Base-by-base conservation (phyloP, 1,140 invertebrate species). In the Copidosoma floridanum region DNA sequence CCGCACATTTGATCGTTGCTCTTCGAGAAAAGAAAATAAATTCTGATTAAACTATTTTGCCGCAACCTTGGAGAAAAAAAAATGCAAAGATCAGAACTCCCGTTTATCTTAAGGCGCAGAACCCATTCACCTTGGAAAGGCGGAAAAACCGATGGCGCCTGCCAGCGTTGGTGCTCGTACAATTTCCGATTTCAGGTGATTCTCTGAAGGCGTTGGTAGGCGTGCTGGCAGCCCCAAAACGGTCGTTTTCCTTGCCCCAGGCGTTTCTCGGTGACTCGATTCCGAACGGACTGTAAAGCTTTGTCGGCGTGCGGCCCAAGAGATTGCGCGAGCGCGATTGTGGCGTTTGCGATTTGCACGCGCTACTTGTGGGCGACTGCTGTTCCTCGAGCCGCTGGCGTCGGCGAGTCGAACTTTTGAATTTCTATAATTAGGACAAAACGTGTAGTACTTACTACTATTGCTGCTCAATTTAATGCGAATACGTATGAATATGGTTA, bases 211-310 rank as follows among this genome's bases (percentile, higher is more conserved):
- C 51, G 11, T 41, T 63, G 3, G 41, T 6, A 4, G 61, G 61
- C 16, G 54, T 53, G 3, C 3, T n/a, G 21, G 3, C 10, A 0
- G 12, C 6, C 6, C 29, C 29, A n/a, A n/a, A n/a, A 8, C 24
- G 24, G 2, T 72, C 71, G 21, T 71, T 71, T 8, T 81, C 75
- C 48, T 77, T 77, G 12, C 71, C 68, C 77, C 77, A 78, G 10
- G 71, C 65, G n/a, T 62, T 69, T 26, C 67, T 71, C 6, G 85
- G 85, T 21, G 83, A 84, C 62, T 86, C 85, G 32, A 86, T 86
- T 3, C 82, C 80, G 65, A 87, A 87, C 2, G 85, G 85, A 61
- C 85, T 86, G 64, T 86, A 86, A 5, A 87, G 66, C 65, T 86
- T 86, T 0, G 84, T 85, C 0, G 85, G 85, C 1, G 85, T 87